phyloP scores from a whole-genome alignment of 2,888 invertebrate genomes.

The Adelognathus sp. region DNA sequence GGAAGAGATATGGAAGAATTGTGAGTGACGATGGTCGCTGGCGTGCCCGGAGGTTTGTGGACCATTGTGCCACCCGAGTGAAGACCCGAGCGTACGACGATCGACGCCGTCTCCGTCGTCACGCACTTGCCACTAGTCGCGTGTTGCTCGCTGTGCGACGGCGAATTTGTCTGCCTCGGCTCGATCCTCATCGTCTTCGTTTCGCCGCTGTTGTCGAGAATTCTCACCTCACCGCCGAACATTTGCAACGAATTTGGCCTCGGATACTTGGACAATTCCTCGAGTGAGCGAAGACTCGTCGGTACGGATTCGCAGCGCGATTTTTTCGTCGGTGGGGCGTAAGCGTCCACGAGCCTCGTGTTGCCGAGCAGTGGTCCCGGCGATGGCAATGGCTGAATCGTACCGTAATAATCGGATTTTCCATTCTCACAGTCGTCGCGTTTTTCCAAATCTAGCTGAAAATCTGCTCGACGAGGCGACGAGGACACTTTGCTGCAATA shows the following conservation, averaged over 20 bases:
- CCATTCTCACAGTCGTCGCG: slow-evolving; percentile 68
- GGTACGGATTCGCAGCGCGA: slow-evolving; percentile 82
- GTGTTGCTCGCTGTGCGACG: slow-evolving; percentile 74
- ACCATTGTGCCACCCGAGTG: slow-evolving; percentile 93
- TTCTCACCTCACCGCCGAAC: slow-evolving; percentile 91
- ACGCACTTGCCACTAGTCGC: slow-evolving; percentile 64
- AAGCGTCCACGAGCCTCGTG: slow-evolving; percentile 89
- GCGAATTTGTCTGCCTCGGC: slow-evolving; percentile 82
- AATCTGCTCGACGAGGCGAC: slow-evolving; percentile 71
- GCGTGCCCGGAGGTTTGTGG: slow-evolving; percentile 82
- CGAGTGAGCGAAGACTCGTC: slow-evolving; percentile 82
- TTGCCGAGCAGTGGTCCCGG: slow-evolving; percentile 92
- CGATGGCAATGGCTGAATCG: slow-evolving; percentile 86
- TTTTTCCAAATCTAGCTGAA: slow-evolving; percentile 72
- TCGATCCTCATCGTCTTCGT: slow-evolving; percentile 88
- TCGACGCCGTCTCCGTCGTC: slow-evolving; percentile 84
- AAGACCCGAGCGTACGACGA: slow-evolving; percentile 91
- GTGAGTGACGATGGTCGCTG: slow-evolving; percentile 63
- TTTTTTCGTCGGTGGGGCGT: slow-evolving; percentile 82
- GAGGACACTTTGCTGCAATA: slow-evolving; percentile 88
- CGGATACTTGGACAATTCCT: slow-evolving; percentile 84
- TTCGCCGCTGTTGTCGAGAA: slow-evolving; percentile 87
- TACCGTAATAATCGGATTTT: slow-evolving; percentile 73
- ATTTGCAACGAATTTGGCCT: slow-evolving; percentile 85
- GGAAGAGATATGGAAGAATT: slow-evolving; percentile 76